These are phyloP conservation scores for Drosophila nigrodunni DNA, from an alignment of 1,140 invertebrate species.

Conservation along the genomic window DNA sequence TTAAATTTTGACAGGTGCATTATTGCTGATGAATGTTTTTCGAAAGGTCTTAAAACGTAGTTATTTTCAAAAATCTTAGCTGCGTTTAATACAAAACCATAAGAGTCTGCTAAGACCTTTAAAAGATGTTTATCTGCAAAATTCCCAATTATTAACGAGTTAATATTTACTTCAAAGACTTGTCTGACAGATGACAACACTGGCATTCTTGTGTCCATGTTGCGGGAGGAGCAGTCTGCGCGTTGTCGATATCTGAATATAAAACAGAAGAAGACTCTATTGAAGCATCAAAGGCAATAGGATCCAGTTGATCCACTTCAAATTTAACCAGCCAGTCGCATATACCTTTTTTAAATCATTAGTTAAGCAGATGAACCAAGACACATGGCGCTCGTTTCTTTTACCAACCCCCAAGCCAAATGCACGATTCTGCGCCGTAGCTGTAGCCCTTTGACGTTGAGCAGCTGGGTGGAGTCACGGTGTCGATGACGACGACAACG, in stretches of 20 bases:
- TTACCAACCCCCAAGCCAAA: constrained; percentile 2
- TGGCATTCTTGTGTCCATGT: constrained; percentile 21
- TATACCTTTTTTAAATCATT: constrained; percentile 16
- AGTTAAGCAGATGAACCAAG: background rate
- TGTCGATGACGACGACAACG: constrained; percentile 21
- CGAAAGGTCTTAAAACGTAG: too few relatives aligned
- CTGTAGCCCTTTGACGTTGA: background rate
- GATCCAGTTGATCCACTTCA: background rate
- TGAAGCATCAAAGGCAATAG: background rate
- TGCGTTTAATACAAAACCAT: too few relatives aligned
- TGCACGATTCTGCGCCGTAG: constrained; percentile 59
- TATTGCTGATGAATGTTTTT: too few relatives aligned
- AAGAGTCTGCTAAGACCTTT: too few relatives aligned
- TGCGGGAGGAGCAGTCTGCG: constrained; percentile 27
- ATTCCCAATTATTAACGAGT: too few relatives aligned
- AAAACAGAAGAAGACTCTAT: background rate
- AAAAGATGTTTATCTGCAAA: too few relatives aligned
- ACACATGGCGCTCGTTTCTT: background rate
- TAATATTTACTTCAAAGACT: background rate
- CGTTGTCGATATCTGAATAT: background rate
- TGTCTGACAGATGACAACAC: constrained; percentile 2
- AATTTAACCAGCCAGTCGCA: background rate
- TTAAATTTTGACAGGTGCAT: too few relatives aligned
- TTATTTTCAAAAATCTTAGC: too few relatives aligned
- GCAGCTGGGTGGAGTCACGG: constrained; percentile 54